phyloP scores from a whole-genome alignment of 2,797 vertebrate species.

The Enteromius argenteus region DNA sequence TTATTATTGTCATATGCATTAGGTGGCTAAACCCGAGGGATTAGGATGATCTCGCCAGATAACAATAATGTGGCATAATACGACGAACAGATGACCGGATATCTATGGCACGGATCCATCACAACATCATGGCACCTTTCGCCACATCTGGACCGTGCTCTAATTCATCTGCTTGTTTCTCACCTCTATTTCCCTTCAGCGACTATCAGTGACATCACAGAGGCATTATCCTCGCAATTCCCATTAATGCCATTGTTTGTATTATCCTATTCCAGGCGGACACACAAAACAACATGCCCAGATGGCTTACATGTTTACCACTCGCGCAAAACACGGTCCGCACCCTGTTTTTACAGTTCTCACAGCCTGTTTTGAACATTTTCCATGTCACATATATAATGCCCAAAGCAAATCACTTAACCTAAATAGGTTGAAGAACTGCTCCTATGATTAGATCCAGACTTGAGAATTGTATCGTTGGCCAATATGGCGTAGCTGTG shows the following conservation, averaged over 20 bases:
- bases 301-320: constrained; percentile 65
- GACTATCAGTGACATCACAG: constrained; percentile 76
- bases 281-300: constrained; percentile 71
- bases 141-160: constrained; percentile 59
- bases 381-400: constrained; percentile 5
- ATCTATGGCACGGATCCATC: constrained; percentile 42
- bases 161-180: constrained; percentile 74
- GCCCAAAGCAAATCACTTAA: constrained; percentile 48
- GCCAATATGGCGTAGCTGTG: constrained; percentile 37
- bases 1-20: constrained; percentile 60
- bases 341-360: constrained; percentile 9
- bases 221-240: constrained; percentile 69
- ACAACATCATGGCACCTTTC: constrained; percentile 64
- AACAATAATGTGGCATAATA: constrained; percentile 73
- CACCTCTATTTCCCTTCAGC: constrained; percentile 69
- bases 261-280: constrained; percentile 65
- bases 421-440: constrained; percentile 55
- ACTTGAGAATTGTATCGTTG: constrained; percentile 32
- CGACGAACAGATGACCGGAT: constrained; percentile 58
- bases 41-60: constrained; percentile 70
- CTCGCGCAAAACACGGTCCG: constrained; percentile 17
- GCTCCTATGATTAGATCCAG: constrained; percentile 41
- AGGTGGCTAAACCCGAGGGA: constrained; percentile 68
- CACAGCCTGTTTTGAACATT: not conserved
- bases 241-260: constrained; percentile 74